phyloP scores from a whole-genome alignment of 2,888 invertebrate genomes.

The Pteria penguin region DNA sequence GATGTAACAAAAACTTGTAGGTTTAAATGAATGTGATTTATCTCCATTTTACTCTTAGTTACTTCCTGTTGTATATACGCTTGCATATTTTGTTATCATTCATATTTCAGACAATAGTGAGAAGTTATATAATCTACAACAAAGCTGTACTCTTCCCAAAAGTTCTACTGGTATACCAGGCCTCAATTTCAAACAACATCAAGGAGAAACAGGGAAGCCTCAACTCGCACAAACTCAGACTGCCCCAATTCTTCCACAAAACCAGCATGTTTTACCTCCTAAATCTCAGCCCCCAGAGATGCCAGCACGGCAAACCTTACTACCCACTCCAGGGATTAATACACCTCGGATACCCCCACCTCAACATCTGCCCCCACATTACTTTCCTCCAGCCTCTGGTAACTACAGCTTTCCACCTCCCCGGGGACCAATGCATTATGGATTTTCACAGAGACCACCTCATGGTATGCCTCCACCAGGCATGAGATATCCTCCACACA shows the following conservation, averaged over 20 bases:
- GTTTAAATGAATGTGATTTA: too few species aligned
- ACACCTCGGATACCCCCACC: not conserved
- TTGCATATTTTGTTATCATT: too few species aligned
- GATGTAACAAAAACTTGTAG: too few species aligned
- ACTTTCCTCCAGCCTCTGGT: slow-evolving; percentile 5
- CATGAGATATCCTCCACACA: slow-evolving; percentile 9
- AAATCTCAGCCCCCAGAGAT: not conserved
- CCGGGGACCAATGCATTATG: not conserved
- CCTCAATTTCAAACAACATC: too few species aligned
- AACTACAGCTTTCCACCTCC: slow-evolving; percentile 2
- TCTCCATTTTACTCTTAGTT: too few species aligned
- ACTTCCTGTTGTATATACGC: too few species aligned
- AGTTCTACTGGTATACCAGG: not conserved
- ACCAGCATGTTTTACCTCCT: slow-evolving; percentile 8
- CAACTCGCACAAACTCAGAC: not conserved
- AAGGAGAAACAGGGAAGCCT: too few species aligned
- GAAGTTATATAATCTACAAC: not conserved
- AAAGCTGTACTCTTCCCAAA: not conserved
- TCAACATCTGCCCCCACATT: slow-evolving; percentile 12
- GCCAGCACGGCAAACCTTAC: not conserved
- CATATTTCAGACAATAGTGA: not conserved
- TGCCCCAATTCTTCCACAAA: slow-evolving; percentile 10
- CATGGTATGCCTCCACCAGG: slow-evolving; percentile 24
- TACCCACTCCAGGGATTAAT: not conserved
- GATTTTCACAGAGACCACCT: not conserved